A percentile compares a stretch with the other conserved stretches of the same genome.
phyloP scores from a whole-genome alignment of 2,888 invertebrate genomes.

The Gari tellinella region DNA sequence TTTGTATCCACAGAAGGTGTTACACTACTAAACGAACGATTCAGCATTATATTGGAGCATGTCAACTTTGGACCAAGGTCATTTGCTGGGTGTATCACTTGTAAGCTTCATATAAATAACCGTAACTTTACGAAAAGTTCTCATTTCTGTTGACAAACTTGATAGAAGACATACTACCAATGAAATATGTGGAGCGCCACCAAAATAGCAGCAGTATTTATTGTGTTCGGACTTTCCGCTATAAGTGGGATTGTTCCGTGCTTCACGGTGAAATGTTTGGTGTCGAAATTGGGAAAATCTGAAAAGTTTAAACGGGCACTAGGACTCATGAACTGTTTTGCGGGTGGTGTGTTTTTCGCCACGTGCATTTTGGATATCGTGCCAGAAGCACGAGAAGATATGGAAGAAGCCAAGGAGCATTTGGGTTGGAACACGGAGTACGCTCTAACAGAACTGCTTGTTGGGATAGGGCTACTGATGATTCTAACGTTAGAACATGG shows the following conservation, averaged over 20 bases:
- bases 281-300: constrained; percentile 25
- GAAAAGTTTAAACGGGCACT: constrained; percentile 36
- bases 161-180: no score
- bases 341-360: no score
- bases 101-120: no score
- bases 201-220: constrained; percentile 47
- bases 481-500: constrained; percentile 45
- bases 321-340: constrained; percentile 73
- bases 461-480: constrained; percentile 52
- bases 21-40: no score
- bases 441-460: constrained; percentile 45
- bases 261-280: constrained; percentile 38
- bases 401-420: constrained; percentile 55
- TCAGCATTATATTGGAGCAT: no score
- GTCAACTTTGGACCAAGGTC: no score
- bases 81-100: no score
- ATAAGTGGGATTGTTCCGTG: constrained; percentile 52
- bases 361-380: constrained; percentile 82
- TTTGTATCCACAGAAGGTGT: no score
- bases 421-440: constrained; percentile 41
- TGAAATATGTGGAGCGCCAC: constrained; percentile 28
- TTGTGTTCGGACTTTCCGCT: constrained; percentile 55
- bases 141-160: no score
- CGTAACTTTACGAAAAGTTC: no score
- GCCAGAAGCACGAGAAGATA: constrained; percentile 81